Evolutionary conservation across 2,888 invertebrate genomes (phyloP), one percentile per base, ranked within the genome.

Genomic region (Rhopalosiphum nymphaeae): DNA sequence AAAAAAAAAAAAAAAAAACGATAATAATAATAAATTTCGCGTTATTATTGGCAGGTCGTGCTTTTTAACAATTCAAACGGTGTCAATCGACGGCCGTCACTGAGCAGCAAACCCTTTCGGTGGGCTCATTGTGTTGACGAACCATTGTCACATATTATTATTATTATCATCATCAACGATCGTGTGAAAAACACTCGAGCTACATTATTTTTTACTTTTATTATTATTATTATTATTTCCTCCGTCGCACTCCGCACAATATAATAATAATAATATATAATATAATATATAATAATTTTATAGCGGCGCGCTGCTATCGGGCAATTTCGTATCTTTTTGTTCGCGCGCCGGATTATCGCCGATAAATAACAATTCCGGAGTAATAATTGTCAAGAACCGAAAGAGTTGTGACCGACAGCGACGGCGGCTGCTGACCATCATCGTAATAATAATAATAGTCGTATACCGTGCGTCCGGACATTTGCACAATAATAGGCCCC

Each of bases 401-500:
- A 93, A 93, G 93, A 93, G 93, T 93, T 93, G 89, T 88, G 86
- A 46, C 86, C 57, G 86, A 46, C 86, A 57, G 46, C 49, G 25
- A 25, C 67, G 49, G 85, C 36, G 3, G 49, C 25, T 36, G 85
- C 67, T 88, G 88, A 93, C 92, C 88, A 89, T 93, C 92, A 89
- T 93, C 49, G 26, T 84, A 56, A 13, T 53, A 78, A 36, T 78
- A 78, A 78, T 78, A 78, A 36, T 36, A 78, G 36, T 36, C 78
- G 21, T 78, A 78, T 42, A 78, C 78, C 42, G 56, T n/a, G 16
- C 44, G 85, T 53, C 91, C 89, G 89, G 93, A 89, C 89, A 89
- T 93, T 93, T 93, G 89, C 93, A 93, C 93, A 93, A 93, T 93
- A 93, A 93, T 93, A 93, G 93, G 53, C 93, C 93, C 93, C 84